These are phyloP conservation scores for Oedothorax gibbosus DNA, from an alignment of 1,140 invertebrate species.

Conservation along the genomic window DNA sequence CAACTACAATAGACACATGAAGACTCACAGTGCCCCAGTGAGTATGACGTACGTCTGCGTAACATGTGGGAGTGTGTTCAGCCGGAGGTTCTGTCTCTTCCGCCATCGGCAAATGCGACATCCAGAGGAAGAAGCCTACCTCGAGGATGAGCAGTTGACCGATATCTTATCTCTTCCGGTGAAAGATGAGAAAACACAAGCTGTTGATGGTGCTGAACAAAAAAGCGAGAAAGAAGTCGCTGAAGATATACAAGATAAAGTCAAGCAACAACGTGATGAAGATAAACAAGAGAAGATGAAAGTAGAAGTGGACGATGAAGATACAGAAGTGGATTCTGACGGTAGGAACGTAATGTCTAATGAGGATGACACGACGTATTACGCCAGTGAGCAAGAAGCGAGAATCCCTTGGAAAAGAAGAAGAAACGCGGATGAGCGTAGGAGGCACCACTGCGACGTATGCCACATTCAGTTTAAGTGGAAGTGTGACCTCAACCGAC, in stretches of 20 bases:
- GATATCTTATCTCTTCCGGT: no score
- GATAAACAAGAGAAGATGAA: background rate
- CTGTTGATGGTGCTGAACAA: background rate
- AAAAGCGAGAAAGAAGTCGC: background rate
- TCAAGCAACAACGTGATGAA: background rate
- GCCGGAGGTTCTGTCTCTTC: background rate
- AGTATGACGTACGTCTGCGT: background rate
- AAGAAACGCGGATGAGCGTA: background rate
- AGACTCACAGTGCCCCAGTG: background rate
- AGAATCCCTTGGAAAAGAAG: no score
- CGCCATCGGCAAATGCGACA: background rate
- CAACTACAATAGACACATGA: slow-evolving; percentile 9
- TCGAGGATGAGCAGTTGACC: background rate
- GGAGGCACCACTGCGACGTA: background rate
- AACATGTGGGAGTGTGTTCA: background rate
- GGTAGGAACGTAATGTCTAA: background rate
- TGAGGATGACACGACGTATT: background rate
- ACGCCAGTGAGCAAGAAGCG: background rate
- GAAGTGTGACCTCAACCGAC: slow-evolving; percentile 3
- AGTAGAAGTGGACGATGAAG: background rate
- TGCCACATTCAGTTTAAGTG: background rate
- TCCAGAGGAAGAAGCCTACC: background rate
- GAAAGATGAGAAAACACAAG: background rate
- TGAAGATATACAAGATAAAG: no score
- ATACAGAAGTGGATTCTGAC: background rate